Conservation (phyloP, 2,797 vertebrate genomes). For the Adelosebastes latens region DNA sequence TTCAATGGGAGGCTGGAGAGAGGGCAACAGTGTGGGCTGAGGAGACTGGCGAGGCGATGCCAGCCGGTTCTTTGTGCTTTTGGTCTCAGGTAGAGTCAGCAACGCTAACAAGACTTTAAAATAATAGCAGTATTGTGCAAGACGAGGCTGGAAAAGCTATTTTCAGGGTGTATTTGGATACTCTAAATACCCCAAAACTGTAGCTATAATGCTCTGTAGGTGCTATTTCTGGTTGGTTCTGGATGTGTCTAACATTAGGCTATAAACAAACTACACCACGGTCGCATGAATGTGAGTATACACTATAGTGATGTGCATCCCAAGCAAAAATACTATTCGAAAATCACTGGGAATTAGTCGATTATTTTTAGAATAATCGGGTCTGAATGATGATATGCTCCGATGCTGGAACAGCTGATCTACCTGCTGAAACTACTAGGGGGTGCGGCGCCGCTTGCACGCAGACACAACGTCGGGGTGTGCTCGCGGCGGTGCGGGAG, state of each 20-base stretch:
- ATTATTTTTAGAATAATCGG: no score
- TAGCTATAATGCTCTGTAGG: background rate
- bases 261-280: no score
- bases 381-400: no score
- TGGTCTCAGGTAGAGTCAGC: background rate
- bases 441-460: no score
- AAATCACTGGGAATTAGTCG: no score
- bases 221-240: background rate
- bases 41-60: background rate
- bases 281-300: no score
- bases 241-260: background rate
- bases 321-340: no score
- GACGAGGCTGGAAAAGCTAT: background rate
- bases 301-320: no score
- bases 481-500: no score
- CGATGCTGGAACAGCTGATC: no score
- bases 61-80: background rate
- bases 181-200: background rate
- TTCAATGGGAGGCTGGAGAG: slow-evolving; percentile 52
- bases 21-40: background rate
- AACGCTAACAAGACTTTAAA: background rate
- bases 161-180: background rate
- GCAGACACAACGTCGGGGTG: no score
- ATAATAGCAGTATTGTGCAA: background rate
- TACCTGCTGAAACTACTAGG: no score